Evolutionary conservation across 2,888 invertebrate species (phyloP), one percentile per base, ranked within the genome.

Genomic region (Phlogophora meticulosa): DNA sequence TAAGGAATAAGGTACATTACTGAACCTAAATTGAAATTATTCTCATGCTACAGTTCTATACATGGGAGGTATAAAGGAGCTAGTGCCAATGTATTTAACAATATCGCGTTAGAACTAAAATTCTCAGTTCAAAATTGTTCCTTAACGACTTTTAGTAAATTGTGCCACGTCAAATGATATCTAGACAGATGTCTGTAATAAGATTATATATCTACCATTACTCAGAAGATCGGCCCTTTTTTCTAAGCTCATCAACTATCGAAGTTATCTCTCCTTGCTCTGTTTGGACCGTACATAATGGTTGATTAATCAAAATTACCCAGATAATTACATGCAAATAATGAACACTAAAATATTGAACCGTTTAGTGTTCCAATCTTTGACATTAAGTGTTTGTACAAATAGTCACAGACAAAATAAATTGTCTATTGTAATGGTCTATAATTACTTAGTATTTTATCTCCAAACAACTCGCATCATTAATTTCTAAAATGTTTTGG

Each of bases 401-500:
- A 72, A 66, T 66, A 46, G 64, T 40, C 15, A 43, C n/a, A 52
- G 48, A 43, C 48, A 56, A 38, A 61, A 67, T 67, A 65, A 70
- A 56, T 70, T 45, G 61, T 53, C 40, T 28, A 36, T 49, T 45
- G 43, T 77, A 63, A 52, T 58, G 11, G 40, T 65, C 56, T 62
- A 49, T 55, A 53, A 63, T 53, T 43, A 51, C 36, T 56, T 4
- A 28, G 28, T 28, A 69, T 34, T 32, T 56, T 74, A 66, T 65
- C 40, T 64, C 36, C 2, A 53, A 64, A 56, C 46, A 55, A 49
- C 42, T 20, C 49, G 60, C 49, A 69, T 76, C 69, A 76, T 79
- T 69, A 66, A 73, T 76, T 65, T 57, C 15, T 67, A 20, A 58
- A 63, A 70, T 76, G 65, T 72, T 78, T 78, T 80, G 76, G 74